Base-by-base conservation (phyloP, 1,140 invertebrate species). In the Lysiphlebus fabarum region DNA sequence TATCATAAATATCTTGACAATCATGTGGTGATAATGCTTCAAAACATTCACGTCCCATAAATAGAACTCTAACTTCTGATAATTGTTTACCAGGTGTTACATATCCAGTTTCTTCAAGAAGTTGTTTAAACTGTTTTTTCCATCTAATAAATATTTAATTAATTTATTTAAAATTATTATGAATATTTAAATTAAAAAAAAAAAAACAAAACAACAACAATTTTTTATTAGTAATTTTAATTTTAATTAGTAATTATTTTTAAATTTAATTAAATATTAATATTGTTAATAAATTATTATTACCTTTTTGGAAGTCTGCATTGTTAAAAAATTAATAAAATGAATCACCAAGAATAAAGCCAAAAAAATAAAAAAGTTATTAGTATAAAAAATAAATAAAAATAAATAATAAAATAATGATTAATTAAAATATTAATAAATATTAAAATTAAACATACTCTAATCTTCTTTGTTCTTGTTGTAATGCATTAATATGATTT, bases 11-110 rank as follows among this genome's bases (percentile, higher is more conserved):
- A 67, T 92, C 84, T 70, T 92, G 88, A 70, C 94, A 91, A 73
- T 98, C 95, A 49, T 89, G 85, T 70, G 96, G 93, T 0, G 91
- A 88, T 26, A 99, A 81, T 1, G 90, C 89, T 76, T 95, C 93
- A 75, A 94, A 98, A 71, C 95, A 96, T 74, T 97, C 94, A 36
- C 95, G 85, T 0, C 95, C 95, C 87, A 96, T 92, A 72, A 99
- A 95, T 42, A 96, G 82, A 7, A 98, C 92, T 63, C 93, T 83
- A 37, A 97, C 91, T 80, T 99, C 95, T 5, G 90, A 88, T 56
- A 98, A 80, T 66, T 90, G 86, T 79, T 97, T 96, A 6, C 95
- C 96, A 8, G 95, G 93, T 10, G 90, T 92, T 17, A 98, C 93
- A 74, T 95, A 96, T 1, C 92, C 91, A 4, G 93, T 96, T 76